Base-by-base conservation (phyloP, 1,140 invertebrate genomes). In the Dysdera silvatica region DNA sequence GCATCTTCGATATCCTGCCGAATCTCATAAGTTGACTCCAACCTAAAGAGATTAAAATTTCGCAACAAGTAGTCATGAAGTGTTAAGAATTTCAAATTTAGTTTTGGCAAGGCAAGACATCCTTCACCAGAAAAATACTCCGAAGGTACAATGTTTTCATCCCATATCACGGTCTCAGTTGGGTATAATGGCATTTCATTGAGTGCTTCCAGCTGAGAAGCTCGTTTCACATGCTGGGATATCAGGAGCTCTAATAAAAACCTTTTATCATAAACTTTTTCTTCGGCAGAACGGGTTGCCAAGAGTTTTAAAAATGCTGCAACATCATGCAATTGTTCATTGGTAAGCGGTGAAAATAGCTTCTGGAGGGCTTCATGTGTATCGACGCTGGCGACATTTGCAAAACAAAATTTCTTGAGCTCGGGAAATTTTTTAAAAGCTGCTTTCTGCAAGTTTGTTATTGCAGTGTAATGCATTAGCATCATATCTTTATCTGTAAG, bases 21-120 rank as follows among this genome's bases (percentile, higher is more conserved):
- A 65, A 99, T 98, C 82, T 98, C 95, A 83, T 98, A 99, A 58
- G 96, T 99, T 20, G 95, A 97, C 76, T 99, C 97, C 51, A 99
- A 77, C 32, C 96, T 83, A 74, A 99, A 99, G 0, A 99, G 79
- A 77, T 98, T 93, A 71, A 99, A 99, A 76, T 99, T 99, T 58
- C 95, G 82, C 54, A 99, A 76, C 24, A 99, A 78, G 78, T 99
- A 99, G 79, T 99, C 97, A 77, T 99, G 95, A 5, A 99, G 77
- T 0, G 97, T 99, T 4, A 99, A 79, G 78, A 99, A 99, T 78
- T 99, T 96, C 6, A 99, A 80, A 79, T 99, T 99, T 0, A 99
- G 78, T 76, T 99, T 99, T 1, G 97, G 95, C 61, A 99, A 78
- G 0, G 97, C 95, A 8, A 99, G 78, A 72, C 90, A 94, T 29